These are phyloP conservation scores for Podarcis lilfordi DNA, from an alignment of 2,797 vertebrate genomes.

Conservation along the genomic window DNA sequence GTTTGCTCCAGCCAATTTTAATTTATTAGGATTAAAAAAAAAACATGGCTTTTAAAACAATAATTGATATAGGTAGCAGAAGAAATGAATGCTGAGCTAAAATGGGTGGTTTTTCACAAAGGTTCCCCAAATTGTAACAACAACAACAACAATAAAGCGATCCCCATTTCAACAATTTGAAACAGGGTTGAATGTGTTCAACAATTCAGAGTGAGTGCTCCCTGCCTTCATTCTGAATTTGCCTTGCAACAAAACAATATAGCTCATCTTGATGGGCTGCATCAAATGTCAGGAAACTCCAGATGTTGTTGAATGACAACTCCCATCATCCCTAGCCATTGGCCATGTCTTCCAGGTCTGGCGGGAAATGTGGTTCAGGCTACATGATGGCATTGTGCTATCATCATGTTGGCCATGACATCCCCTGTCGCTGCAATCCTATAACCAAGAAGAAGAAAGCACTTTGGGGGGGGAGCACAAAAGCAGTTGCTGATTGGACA, in stretches of 20 bases:
- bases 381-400: background rate
- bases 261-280: too few relatives aligned
- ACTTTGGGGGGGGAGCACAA: background rate
- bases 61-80: background rate
- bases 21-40: too few relatives aligned
- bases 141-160: background rate
- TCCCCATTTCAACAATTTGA: background rate
- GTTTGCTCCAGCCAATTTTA: too few relatives aligned
- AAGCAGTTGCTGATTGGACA: background rate
- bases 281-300: too few relatives aligned
- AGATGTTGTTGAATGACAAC: too few relatives aligned
- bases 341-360: too few relatives aligned
- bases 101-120: background rate
- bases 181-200: background rate
- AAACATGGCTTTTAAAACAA: too few relatives aligned
- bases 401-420: background rate
- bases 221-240: background rate
- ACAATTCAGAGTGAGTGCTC: background rate
- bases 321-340: too few relatives aligned
- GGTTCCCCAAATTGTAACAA: background rate
- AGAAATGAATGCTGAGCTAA: background rate
- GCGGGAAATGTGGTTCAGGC: too few relatives aligned
- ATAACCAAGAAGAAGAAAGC: background rate
- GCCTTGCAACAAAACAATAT: background rate
- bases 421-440: too few relatives aligned